phyloP scores from a whole-genome alignment of 2,797 vertebrate species.

The Dallia pectoralis region DNA sequence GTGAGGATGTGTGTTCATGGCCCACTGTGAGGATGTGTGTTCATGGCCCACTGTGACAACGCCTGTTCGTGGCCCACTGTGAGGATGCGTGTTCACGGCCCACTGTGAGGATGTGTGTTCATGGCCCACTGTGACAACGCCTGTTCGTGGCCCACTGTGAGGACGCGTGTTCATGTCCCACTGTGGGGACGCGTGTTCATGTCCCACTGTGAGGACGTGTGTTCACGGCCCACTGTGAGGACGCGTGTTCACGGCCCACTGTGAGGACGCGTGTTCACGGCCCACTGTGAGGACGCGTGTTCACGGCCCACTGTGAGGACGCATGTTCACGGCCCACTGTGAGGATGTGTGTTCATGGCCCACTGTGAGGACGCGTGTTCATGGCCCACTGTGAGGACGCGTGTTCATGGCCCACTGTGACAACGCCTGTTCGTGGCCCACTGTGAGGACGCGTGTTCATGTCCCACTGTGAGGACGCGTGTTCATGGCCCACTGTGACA shows the following conservation, averaged over 20 bases:
- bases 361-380: background rate
- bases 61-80: background rate
- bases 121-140: background rate
- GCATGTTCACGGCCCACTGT: background rate
- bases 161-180: background rate
- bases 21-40: background rate
- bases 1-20: background rate
- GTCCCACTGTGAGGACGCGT: background rate
- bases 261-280: background rate
- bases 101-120: background rate
- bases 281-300: background rate
- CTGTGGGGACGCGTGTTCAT: background rate
- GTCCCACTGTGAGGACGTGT: background rate
- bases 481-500: no score
- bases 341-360: slow-evolving; percentile 1
- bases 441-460: background rate
- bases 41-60: background rate
- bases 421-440: background rate
- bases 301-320: background rate
- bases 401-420: background rate
- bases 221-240: background rate
- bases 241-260: background rate
- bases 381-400: background rate
- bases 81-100: slow-evolving; percentile 1
- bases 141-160: background rate